A percentile compares a stretch with the other conserved stretches of the same genome.
Evolutionary conservation across 2,888 invertebrate genomes (phyloP).

Genomic region (Dioctria rufipes): DNA sequence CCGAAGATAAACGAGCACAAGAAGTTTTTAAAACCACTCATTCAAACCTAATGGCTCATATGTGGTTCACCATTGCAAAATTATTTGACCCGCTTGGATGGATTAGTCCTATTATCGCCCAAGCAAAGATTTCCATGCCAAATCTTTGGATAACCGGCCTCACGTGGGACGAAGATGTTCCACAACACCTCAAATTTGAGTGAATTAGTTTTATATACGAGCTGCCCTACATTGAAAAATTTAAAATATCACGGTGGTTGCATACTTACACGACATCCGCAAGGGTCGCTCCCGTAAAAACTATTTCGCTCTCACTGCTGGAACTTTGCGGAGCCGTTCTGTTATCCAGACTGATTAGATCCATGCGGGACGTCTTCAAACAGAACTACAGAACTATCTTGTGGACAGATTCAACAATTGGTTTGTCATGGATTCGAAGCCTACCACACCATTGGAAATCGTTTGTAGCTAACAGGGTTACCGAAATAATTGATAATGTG

Average conservation of each 20-base stretch:
- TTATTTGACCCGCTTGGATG: constrained; percentile 48
- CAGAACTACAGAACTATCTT: too few species aligned
- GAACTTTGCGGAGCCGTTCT: too few species aligned
- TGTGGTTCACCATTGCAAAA: not conserved
- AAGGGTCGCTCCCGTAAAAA: not conserved
- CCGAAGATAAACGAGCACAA: too few species aligned
- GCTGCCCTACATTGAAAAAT: not conserved
- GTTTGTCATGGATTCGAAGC: constrained; percentile 57
- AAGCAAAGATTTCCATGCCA: constrained; percentile 31
- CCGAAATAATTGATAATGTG: not conserved
- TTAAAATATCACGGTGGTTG: constrained; percentile 12
- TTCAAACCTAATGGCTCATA: too few species aligned
- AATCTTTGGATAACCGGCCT: not conserved
- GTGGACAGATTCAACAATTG: constrained; percentile 3
- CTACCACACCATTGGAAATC: constrained; percentile 55
- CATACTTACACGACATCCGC: not conserved
- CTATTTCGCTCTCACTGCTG: too few species aligned
- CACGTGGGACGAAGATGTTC: constrained; percentile 29
- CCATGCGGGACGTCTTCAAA: too few species aligned
- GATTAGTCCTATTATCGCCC: not conserved
- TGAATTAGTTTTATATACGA: not conserved
- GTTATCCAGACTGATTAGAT: too few species aligned
- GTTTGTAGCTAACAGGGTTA: constrained; percentile 39
- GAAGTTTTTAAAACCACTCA: too few species aligned
- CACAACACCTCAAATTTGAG: not conserved